phyloP scores from a whole-genome alignment of 2,888 invertebrate species.

The Noctua janthina region DNA sequence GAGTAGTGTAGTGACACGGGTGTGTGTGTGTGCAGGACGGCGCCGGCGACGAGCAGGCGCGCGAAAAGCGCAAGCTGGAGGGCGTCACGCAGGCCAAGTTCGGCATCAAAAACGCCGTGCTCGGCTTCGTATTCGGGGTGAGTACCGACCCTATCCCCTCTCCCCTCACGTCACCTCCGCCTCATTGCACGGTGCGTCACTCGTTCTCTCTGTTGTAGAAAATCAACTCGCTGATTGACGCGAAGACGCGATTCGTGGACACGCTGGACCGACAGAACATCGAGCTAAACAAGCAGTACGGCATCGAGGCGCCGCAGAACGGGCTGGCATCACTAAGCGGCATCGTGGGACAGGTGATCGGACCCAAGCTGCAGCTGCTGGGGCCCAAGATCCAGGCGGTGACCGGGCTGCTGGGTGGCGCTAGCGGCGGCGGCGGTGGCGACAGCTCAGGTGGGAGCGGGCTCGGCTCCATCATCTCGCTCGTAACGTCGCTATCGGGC shows the following conservation, averaged over 20 bases:
- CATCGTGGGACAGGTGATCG: conserved; percentile 92
- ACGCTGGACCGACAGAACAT: conserved; percentile 93
- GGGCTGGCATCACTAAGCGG: conserved; percentile 91
- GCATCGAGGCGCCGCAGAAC: conserved; percentile 92
- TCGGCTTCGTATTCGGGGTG: conserved; percentile 96
- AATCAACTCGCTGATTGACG: conserved; percentile 95
- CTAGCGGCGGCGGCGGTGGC: conserved; percentile 90
- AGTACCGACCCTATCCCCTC: conserved; percentile 76
- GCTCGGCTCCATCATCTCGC: conserved; percentile 86
- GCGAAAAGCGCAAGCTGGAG: conserved; percentile 94
- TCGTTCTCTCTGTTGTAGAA: conserved; percentile 90
- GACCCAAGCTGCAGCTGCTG: conserved; percentile 92
- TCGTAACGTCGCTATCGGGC: conserved; percentile 87
- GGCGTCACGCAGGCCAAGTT: conserved; percentile 91
- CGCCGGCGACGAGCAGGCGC: conserved; percentile 85
- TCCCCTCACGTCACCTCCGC: background rate
- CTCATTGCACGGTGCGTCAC: conserved; percentile 44
- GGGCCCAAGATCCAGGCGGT: conserved; percentile 92
- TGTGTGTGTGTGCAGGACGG: conserved; percentile 84
- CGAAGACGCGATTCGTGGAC: conserved; percentile 93
- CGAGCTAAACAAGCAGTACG: conserved; percentile 94
- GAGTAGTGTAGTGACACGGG: conserved; percentile 64
- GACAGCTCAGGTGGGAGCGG: conserved; percentile 87
- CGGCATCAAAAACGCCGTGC: conserved; percentile 94
- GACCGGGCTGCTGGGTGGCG: conserved; percentile 89